Evolutionary conservation across 2,797 vertebrate species (phyloP).

Genomic region (Geotrypetes seraphini): DNA sequence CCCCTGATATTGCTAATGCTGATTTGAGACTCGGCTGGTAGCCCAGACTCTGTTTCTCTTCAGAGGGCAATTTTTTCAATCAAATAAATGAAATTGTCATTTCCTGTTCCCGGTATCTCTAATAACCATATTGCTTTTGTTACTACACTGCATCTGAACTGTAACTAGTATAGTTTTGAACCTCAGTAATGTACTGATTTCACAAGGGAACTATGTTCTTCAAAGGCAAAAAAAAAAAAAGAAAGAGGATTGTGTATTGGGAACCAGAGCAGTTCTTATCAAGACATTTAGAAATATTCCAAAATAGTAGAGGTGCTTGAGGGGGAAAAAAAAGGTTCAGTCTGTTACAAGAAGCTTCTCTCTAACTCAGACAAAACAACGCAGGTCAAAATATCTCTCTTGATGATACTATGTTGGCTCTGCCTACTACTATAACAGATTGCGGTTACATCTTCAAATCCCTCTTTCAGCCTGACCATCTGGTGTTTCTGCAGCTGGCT

Average conservation of each 20-base stretch:
- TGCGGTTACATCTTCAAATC: constrained; percentile 3
- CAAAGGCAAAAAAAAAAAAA: background rate
- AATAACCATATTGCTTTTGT: too few species aligned
- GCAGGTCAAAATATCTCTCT: constrained; percentile 8
- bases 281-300: background rate
- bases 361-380: constrained; percentile 1
- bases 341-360: background rate
- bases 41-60: too few species aligned
- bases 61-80: too few species aligned
- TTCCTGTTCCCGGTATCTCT: too few species aligned
- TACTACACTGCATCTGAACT: too few species aligned
- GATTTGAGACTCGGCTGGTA: too few species aligned
- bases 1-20: too few species aligned
- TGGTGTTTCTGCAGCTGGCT: constrained; percentile 3
- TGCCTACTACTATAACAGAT: background rate
- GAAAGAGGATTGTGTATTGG: background rate
- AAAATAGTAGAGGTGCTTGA: background rate
- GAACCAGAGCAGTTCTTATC: background rate
- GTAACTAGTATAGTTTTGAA: too few species aligned
- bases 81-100: too few species aligned
- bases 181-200: too few species aligned
- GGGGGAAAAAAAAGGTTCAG: background rate
- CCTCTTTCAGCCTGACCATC: constrained; percentile 13
- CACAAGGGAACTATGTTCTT: background rate
- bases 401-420: constrained; percentile 1